Evolutionary conservation across 2,797 vertebrate genomes (phyloP), one percentile per base, ranked within the genome.

Genomic region (Clarias platycephalus): DNA sequence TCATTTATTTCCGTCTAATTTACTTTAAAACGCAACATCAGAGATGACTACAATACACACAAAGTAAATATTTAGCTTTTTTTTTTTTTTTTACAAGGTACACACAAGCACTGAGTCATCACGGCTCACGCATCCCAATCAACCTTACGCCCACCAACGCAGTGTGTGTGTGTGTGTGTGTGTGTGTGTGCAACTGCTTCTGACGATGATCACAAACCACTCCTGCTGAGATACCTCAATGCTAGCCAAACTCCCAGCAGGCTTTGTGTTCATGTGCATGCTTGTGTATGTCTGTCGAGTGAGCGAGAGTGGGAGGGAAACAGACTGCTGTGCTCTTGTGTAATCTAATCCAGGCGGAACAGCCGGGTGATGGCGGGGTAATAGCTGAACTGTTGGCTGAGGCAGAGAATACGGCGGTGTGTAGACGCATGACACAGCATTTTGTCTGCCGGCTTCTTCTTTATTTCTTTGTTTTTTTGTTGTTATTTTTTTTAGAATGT

Each of bases 321-420:
- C 60, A 64, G 44, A 60, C 70, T 34, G 12, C 62, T 82, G 82
- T 75, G 72, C 67, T 31, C n/a, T n/a, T 28, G 79, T 55, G 49
- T 86, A 82, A 84, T 88, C 26, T 79, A 84, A 85, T 79, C 80
- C 85, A 86, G 75, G 80, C 28, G 34, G 76, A 81, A 76, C 20
- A 40, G 31, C 10, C 34, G 40, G 71, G 37, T 28, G 1, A 80
- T 75, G 53, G 55, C 0, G 34, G 57, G 28, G 8, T 28, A 63
- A 55, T 12, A 55, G 44, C 20, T 13, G n/a, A 85, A 60, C 26
- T 4, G 31, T 26, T 31, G 75, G 34, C 6, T 13, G 60, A 22
- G 24, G 55, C 34, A 49, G 26, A 31, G 62, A 18, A 49, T 76
- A 55, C 24, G 12, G 55, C 34, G 18, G 31, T 62, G 34, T 9